phyloP scores from a whole-genome alignment of 2,797 vertebrate genomes.

The Ptychobarbus kaznakovi region DNA sequence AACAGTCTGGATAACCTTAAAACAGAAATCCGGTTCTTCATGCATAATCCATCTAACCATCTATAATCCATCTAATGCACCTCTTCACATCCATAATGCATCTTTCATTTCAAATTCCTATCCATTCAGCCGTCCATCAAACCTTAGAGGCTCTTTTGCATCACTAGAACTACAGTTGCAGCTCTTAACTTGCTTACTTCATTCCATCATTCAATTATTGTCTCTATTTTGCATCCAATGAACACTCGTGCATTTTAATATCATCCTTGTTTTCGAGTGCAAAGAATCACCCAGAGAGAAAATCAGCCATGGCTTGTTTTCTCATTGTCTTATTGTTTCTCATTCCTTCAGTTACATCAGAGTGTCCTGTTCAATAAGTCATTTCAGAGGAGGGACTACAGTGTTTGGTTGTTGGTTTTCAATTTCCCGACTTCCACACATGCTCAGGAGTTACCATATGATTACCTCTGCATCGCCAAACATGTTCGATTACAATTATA shows the following conservation, averaged over 20 bases:
- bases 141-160: background rate
- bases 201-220: background rate
- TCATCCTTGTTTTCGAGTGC: background rate
- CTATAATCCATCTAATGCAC: conserved; percentile 28
- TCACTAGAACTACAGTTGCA: background rate
- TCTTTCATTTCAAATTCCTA: background rate
- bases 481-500: conserved; percentile 40
- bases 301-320: conserved; percentile 12
- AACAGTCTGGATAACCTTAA: conserved; percentile 17
- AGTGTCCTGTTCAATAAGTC: conserved; percentile 37
- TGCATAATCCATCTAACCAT: conserved; percentile 25
- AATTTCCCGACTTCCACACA: conserved; percentile 46
- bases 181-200: conserved; percentile 11
- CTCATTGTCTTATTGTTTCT: too few species aligned
- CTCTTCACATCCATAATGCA: conserved; percentile 17
- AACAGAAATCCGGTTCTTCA: conserved; percentile 24
- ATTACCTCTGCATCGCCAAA: conserved; percentile 38
- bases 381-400: conserved; percentile 29
- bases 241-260: background rate
- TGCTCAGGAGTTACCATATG: conserved; percentile 8
- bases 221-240: background rate
- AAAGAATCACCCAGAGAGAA: conserved; percentile 10
- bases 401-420: conserved; percentile 41
- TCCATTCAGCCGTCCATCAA: background rate
- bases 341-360: background rate